phyloP scores from a whole-genome alignment of 1,140 invertebrate genomes.

The Metopolophium dirhodum region DNA sequence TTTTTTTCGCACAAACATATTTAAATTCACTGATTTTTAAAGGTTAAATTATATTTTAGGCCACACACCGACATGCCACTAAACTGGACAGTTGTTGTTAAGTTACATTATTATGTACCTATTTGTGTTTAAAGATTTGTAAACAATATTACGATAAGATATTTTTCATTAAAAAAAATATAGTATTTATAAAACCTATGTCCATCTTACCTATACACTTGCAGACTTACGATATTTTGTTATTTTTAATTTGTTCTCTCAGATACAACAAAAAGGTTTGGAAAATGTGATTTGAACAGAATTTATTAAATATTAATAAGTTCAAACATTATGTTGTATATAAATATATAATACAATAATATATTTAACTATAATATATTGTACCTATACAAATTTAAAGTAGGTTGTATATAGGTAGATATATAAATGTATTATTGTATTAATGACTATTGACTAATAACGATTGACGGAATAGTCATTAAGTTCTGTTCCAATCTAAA shows the following conservation, averaged over 20 bases:
- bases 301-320: not conserved
- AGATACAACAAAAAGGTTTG: not conserved
- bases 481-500: not conserved
- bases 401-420: not conserved
- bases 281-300: not conserved
- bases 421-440: no score
- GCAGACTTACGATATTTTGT: not conserved
- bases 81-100: not conserved
- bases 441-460: no score
- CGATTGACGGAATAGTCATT: not conserved
- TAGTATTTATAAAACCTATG: not conserved
- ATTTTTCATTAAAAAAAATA: not conserved
- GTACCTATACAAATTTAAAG: not conserved
- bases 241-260: not conserved
- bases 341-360: not conserved
- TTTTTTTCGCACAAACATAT: not conserved
- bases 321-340: not conserved
- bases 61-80: not conserved
- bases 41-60: not conserved
- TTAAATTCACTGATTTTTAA: not conserved
- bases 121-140: not conserved
- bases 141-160: not conserved
- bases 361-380: not conserved
- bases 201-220: not conserved
- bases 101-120: not conserved